Evolutionary conservation across 2,113 vertebrate species (phyloP).

Genomic region (Gnathonemus echidnorhynchus): DNA sequence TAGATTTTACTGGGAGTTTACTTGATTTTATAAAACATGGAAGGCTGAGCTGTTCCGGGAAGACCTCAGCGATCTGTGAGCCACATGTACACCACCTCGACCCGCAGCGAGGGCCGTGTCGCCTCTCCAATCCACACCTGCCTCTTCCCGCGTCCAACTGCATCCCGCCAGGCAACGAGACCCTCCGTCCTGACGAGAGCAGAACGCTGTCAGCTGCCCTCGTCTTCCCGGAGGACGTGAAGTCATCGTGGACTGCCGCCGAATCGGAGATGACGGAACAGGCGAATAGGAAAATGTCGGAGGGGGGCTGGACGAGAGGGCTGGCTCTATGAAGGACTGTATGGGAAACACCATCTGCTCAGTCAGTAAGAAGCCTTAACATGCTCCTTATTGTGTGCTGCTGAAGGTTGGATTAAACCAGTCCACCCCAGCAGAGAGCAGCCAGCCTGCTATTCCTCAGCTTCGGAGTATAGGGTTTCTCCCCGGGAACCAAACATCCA

Average conservation of each 20-base stretch:
- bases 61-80: neutral
- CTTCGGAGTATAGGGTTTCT: neutral
- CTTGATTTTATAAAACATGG: neutral
- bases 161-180: neutral
- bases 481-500: neutral
- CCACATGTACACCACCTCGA: neutral
- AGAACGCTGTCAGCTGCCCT: neutral
- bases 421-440: neutral
- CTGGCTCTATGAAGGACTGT: neutral
- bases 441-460: neutral
- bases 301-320: neutral
- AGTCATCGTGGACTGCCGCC: neutral
- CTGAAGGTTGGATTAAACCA: neutral
- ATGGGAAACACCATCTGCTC: constrained; percentile 8
- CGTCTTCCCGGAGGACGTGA: neutral
- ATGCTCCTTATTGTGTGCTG: neutral
- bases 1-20: neutral
- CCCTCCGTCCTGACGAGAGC: neutral
- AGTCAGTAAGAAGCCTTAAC: neutral
- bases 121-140: neutral
- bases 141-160: neutral
- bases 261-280: neutral
- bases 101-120: neutral
- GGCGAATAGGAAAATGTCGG: neutral
- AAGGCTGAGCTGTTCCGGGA: neutral